Conservation (phyloP, 2,888 invertebrate species). For the Actias luna region DNA sequence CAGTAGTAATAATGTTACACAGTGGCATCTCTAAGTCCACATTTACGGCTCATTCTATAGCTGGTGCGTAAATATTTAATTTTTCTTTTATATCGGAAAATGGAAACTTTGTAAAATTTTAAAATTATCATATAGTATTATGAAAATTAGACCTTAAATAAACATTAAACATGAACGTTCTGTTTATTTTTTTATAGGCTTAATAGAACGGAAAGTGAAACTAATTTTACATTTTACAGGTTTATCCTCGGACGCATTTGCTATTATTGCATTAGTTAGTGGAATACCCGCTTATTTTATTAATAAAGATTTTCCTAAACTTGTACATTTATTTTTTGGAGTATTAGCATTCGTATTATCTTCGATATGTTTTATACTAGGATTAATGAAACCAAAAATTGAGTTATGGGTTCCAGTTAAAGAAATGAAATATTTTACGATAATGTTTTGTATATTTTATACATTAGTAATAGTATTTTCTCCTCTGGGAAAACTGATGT, state of each 20-base stretch:
- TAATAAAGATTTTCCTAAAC: constrained; percentile 10
- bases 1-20: constrained; percentile 18
- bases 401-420: constrained; percentile 33
- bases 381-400: constrained; percentile 38
- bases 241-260: constrained; percentile 23
- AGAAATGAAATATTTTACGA: constrained; percentile 23
- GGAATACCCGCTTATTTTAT: constrained; percentile 25
- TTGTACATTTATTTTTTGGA: constrained; percentile 32
- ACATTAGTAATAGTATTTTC: constrained; percentile 33
- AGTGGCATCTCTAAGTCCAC: constrained; percentile 5
- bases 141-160: no score
- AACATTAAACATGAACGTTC: no score
- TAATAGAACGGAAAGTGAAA: neutral
- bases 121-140: neutral
- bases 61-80: constrained; percentile 4
- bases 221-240: constrained; percentile 30
- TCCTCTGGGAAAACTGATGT: constrained; percentile 24
- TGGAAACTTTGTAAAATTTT: neutral
- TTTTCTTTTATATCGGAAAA: neutral
- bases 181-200: neutral
- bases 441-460: constrained; percentile 40
- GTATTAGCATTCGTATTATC: constrained; percentile 32
- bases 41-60: constrained; percentile 13
- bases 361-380: constrained; percentile 44
- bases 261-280: constrained; percentile 22